Evolutionary conservation across 1,140 invertebrate species (phyloP).

Genomic region (Ladona fulva): DNA sequence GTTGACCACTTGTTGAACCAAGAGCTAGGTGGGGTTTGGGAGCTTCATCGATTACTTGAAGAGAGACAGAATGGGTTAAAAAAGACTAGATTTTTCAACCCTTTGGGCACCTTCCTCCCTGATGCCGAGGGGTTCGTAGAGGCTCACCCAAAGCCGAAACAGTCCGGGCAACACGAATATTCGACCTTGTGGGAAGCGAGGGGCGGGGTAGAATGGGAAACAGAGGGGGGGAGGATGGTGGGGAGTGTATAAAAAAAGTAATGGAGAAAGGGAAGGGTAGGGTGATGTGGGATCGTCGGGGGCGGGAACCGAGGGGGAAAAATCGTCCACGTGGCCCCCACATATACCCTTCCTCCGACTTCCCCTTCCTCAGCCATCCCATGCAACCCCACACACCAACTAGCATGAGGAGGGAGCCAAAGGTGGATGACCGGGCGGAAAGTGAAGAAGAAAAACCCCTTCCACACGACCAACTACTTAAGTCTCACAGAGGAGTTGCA

Average conservation of each 20-base stretch:
- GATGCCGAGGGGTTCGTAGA: background rate
- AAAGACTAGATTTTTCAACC: background rate
- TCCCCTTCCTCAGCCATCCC: background rate
- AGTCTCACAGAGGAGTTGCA: background rate
- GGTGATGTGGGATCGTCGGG: background rate
- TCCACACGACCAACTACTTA: background rate
- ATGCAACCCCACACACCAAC: background rate
- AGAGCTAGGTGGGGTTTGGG: background rate
- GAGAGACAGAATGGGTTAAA: background rate
- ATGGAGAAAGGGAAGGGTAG: background rate
- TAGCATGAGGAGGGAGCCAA: background rate
- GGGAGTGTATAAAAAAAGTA: background rate
- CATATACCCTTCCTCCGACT: background rate
- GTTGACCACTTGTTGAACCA: slow-evolving; percentile 6
- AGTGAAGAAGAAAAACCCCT: background rate
- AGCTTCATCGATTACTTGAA: background rate
- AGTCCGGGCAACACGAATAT: background rate
- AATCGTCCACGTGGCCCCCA: slow-evolving; percentile 5
- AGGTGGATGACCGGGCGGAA: background rate
- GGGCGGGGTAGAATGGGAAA: background rate
- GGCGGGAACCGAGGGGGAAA: background rate
- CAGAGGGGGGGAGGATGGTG: background rate
- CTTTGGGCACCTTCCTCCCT: slow-evolving; percentile 7
- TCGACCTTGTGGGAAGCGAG: background rate
- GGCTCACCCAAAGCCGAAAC: background rate